phyloP scores from a whole-genome alignment of 2,113 vertebrate species.

The Hyla sarda region DNA sequence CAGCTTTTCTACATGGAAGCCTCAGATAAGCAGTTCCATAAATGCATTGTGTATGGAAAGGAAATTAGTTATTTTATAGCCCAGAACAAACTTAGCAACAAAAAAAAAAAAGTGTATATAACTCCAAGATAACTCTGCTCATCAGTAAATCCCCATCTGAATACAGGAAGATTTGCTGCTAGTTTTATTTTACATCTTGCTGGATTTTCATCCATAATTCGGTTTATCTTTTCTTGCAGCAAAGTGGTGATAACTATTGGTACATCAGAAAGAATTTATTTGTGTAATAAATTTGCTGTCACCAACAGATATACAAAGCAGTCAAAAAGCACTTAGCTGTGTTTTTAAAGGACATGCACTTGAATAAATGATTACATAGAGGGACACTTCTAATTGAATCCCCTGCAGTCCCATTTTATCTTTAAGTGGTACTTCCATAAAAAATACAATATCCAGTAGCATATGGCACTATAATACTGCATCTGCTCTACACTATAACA shows the following conservation, averaged over 20 bases:
- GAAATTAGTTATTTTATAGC: constrained; percentile 39
- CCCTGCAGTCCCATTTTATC: constrained; percentile 43
- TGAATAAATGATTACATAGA: constrained; percentile 54
- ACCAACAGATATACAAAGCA: constrained; percentile 52
- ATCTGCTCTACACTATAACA: constrained; percentile 46
- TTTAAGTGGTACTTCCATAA: constrained; percentile 50
- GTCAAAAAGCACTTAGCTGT: constrained; percentile 49
- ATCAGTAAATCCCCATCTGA: constrained; percentile 29
- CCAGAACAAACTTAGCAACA: constrained; percentile 30
- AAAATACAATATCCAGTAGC: constrained; percentile 55
- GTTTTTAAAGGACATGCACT: constrained; percentile 56
- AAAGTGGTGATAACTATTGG: constrained; percentile 48
- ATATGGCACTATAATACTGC: constrained; percentile 48
- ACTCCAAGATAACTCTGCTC: constrained; percentile 36
- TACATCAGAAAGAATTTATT: constrained; percentile 53
- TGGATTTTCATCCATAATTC: constrained; percentile 50
- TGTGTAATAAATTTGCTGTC: constrained; percentile 41
- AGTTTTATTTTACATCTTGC: constrained; percentile 41
- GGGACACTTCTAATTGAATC: constrained; percentile 55
- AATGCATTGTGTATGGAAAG: constrained; percentile 33
- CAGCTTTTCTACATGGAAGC: not conserved
- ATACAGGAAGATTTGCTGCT: constrained; percentile 31
- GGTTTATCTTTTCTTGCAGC: constrained; percentile 40
- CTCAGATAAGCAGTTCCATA: constrained; percentile 27
- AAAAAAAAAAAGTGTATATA: constrained; percentile 11